A percentile compares a stretch with the other conserved stretches of the same genome.
phyloP scores from a whole-genome alignment of 2,797 vertebrate species.

The Betta splendens region DNA sequence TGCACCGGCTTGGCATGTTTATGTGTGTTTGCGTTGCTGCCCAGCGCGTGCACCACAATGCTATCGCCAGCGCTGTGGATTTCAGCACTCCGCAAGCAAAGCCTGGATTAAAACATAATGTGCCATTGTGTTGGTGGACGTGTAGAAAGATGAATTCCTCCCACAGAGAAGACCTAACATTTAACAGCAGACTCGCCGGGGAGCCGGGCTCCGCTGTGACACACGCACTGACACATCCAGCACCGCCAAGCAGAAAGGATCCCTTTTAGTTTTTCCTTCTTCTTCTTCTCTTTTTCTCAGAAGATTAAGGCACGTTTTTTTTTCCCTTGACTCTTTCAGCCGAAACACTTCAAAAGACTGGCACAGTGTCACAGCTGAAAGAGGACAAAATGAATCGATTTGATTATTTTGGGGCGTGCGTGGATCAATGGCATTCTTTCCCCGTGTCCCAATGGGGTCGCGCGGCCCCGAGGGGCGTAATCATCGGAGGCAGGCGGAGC shows the following conservation, averaged over 20 bases:
- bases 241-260: constrained; percentile 34
- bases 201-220: constrained; percentile 33
- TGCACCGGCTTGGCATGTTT: constrained; percentile 20
- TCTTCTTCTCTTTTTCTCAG: constrained; percentile 56
- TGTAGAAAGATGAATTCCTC: constrained; percentile 50
- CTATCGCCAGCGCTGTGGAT: constrained; percentile 17
- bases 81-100: constrained; percentile 16
- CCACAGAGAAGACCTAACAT: constrained; percentile 45
- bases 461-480: constrained; percentile 81
- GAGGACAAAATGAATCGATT: constrained; percentile 87
- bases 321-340: constrained; percentile 54
- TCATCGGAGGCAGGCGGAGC: constrained; percentile 85
- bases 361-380: constrained; percentile 69
- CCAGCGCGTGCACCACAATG: constrained; percentile 5
- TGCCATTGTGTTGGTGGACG: constrained; percentile 45
- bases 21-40: constrained; percentile 20
- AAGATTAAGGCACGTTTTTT: constrained; percentile 56
- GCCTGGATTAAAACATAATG: constrained; percentile 39
- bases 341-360: constrained; percentile 72
- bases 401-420: constrained; percentile 86
- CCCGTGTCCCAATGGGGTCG: constrained; percentile 60
- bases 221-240: constrained; percentile 31
- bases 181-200: constrained; percentile 42
- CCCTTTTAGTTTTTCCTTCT: too few relatives aligned
- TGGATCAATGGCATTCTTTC: constrained; percentile 89